Evolutionary conservation across 2,113 vertebrate genomes (phyloP), one percentile per base, ranked within the genome.

Genomic region (Labeo catla): DNA sequence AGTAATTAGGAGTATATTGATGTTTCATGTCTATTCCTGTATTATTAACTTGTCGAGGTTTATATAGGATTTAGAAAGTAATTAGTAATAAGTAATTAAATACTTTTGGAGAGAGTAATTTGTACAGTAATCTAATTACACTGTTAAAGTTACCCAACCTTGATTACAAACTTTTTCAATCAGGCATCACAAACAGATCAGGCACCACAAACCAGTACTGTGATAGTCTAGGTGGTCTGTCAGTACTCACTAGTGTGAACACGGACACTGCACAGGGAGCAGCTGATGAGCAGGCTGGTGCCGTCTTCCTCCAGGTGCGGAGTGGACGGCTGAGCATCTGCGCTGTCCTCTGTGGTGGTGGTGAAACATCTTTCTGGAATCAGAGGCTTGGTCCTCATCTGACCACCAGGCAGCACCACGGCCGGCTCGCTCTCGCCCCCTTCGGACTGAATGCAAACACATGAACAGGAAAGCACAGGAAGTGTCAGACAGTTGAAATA

Each of bases 281-380:
- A 99, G 91, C 96, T 98, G 92, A 99, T 92, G 0, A 99, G 95
- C 23, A 98, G 2, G 10, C 98, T 99, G 91, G 97, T 99, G 87
- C 98, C 98, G 28, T 99, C 97, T 78, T 97, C 96, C 89, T 98
- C 98, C 19, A 99, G 93, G 86, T 96, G 95, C 1, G 98, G 94
- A 0, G 95, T 96, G 70, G 94, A 93, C 4, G 95, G 94, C 63
- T 93, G 96, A 81, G 95, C 92, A 83, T 98, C 97, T 0, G 96
- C 94, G 89, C 95, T 96, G 66, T 96, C 93, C 47, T 95, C 95
- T 1, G 94, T 97, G 86, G 96, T 98, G 21, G 96, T 95, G 89
- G 95, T 97, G 91, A 99, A 99, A 49, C 98, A 99, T 96, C 96
- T 96, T 93, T 99, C 98, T 8, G 98, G 98, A 92, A 99, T 98